Conservation (phyloP, 2,888 invertebrate genomes). For the Dione vanillae region DNA sequence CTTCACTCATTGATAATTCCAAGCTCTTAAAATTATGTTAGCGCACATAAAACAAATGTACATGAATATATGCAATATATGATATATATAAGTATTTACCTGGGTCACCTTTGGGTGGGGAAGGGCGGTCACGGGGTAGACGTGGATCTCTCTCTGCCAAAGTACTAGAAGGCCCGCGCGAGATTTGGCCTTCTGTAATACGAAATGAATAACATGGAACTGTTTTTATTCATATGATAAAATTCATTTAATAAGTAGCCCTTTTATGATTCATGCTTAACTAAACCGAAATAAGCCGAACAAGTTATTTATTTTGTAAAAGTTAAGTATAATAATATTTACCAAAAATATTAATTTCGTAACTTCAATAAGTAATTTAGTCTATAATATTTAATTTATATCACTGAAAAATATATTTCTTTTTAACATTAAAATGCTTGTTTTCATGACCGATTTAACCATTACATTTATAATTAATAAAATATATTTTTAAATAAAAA, state of each 20-base stretch:
- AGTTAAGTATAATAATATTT: slow-evolving; percentile 2
- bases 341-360: neutral
- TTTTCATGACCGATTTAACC: no score
- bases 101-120: slow-evolving; percentile 85
- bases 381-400: neutral
- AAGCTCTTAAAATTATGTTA: no score
- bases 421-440: no score
- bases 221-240: neutral
- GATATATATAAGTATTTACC: slow-evolving; percentile 67
- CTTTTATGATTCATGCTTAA: neutral
- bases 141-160: slow-evolving; percentile 84
- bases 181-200: slow-evolving; percentile 91
- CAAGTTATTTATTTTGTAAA: neutral
- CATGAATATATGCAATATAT: neutral
- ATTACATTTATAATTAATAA: no score
- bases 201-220: slow-evolving; percentile 20
- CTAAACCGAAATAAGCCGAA: neutral
- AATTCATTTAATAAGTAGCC: slow-evolving; percentile 12
- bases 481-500: no score
- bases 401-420: neutral
- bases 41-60: no score
- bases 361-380: neutral
- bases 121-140: slow-evolving; percentile 75
- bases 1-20: no score
- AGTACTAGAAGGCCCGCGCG: slow-evolving; percentile 90